Evolutionary conservation across 2,888 invertebrate species (phyloP).

Genomic region (Hartigia nigra): DNA sequence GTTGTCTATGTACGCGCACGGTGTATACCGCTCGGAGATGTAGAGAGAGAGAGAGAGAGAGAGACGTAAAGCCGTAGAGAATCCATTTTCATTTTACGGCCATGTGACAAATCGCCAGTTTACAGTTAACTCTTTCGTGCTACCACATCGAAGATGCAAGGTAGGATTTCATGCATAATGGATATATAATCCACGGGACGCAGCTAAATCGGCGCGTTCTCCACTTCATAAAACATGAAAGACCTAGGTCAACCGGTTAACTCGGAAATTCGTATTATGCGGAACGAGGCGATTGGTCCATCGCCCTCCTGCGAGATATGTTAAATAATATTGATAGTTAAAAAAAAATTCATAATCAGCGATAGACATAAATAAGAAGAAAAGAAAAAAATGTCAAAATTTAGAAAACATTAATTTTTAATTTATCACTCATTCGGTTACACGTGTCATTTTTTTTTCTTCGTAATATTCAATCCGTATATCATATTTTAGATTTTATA

Average conservation of each 20-base stretch:
- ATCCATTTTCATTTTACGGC: neutral
- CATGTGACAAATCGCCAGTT: neutral
- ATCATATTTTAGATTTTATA: neutral
- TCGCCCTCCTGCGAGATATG: neutral
- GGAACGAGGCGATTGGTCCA: neutral
- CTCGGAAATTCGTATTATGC: neutral
- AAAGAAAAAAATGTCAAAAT: neutral
- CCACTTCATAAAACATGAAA: neutral
- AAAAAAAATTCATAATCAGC: neutral
- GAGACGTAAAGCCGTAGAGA: neutral
- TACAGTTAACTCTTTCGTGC: neutral
- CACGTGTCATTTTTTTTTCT: neutral
- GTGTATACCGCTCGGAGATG: neutral
- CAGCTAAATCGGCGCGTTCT: neutral
- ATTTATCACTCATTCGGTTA: neutral
- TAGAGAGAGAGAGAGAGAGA: neutral
- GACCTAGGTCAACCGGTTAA: neutral
- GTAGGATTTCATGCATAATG: neutral
- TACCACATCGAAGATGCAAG: neutral
- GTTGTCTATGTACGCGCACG: neutral
- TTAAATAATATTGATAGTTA: neutral
- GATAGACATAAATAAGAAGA: neutral
- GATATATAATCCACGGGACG: neutral
- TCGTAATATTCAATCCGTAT: too few relatives aligned
- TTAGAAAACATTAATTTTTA: neutral